Evolutionary conservation across 2,888 invertebrate species (phyloP).

Genomic region (Eutolmus rufibarbis): DNA sequence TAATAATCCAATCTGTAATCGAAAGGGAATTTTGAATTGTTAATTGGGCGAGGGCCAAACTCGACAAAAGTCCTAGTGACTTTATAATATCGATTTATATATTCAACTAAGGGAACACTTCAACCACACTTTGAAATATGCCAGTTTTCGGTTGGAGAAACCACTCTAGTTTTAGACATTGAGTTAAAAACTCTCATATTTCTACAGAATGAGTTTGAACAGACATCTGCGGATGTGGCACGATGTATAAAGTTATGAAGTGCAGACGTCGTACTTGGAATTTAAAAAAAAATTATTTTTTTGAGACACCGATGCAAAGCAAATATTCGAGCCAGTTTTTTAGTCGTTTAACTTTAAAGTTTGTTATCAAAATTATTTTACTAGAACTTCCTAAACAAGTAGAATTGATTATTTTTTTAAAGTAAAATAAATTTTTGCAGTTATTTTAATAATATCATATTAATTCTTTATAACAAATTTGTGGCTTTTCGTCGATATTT

Average conservation of each 20-base stretch:
- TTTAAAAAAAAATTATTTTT: neutral
- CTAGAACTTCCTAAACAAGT: too few species aligned
- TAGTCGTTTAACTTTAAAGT: neutral
- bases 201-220: neutral
- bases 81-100: neutral
- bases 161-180: neutral
- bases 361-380: neutral
- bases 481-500: neutral
- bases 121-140: neutral
- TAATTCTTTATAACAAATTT: too few species aligned
- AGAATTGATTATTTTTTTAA: too few species aligned
- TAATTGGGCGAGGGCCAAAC: neutral
- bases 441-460: too few species aligned
- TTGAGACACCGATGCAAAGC: neutral
- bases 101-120: neutral
- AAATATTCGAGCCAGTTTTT: neutral
- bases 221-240: neutral
- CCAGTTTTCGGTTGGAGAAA: neutral
- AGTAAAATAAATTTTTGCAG: too few species aligned
- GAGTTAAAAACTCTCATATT: neutral
- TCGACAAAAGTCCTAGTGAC: neutral
- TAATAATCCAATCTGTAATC: constrained; percentile 78
- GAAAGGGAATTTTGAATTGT: neutral
- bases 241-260: neutral
- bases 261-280: neutral